A percentile compares a stretch with the other conserved stretches of the same genome.
These are phyloP conservation scores for Gymnarchus niloticus DNA, from an alignment of 2,113 vertebrate genomes.

Conservation along the genomic window DNA sequence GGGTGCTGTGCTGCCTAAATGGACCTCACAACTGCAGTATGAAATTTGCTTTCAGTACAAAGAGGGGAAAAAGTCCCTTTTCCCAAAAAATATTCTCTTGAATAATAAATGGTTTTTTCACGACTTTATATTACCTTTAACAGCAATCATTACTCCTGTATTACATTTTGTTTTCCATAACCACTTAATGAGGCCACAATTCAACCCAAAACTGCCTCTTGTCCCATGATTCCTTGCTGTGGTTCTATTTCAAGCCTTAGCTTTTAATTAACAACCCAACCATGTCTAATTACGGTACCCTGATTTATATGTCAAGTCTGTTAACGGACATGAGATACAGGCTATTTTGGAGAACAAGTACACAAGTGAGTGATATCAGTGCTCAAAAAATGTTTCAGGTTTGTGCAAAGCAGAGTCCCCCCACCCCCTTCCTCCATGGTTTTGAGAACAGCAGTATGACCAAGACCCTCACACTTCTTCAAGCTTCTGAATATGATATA, in stretches of 20 bases:
- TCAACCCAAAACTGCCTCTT: background rate
- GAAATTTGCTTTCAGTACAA: background rate
- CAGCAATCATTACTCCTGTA: background rate
- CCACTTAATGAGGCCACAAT: background rate
- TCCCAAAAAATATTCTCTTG: background rate
- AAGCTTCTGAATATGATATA: too few species aligned
- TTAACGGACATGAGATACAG: background rate
- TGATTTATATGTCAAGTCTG: background rate
- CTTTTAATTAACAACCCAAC: background rate
- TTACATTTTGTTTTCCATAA: background rate
- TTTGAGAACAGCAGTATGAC: too few species aligned
- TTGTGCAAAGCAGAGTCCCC: too few species aligned
- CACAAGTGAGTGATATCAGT: background rate
- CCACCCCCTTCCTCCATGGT: too few species aligned
- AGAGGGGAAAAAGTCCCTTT: background rate
- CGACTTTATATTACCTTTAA: background rate
- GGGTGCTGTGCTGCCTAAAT: background rate
- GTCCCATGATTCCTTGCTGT: background rate
- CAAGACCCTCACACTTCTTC: too few species aligned
- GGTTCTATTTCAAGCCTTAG: background rate
- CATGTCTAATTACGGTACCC: background rate
- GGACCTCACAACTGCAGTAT: slow-evolving; percentile 1
- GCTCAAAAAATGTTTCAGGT: background rate
- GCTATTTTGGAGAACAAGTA: background rate
- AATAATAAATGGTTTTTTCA: slow-evolving; percentile 2